phyloP scores from a whole-genome alignment of 1,140 invertebrate species.

The Bombus sibiricus region DNA sequence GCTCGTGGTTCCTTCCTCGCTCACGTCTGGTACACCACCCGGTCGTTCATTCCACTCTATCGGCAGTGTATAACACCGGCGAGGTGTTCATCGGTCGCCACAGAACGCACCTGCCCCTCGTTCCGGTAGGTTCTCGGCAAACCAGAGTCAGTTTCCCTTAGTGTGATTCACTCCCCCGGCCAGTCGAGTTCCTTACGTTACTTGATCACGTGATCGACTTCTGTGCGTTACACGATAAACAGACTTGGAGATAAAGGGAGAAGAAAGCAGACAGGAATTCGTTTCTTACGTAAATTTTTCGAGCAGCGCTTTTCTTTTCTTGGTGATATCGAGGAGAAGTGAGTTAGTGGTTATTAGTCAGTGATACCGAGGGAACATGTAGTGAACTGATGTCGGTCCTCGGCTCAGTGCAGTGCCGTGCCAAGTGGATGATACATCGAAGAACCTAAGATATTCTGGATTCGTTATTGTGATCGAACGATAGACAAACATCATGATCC shows the following conservation, averaged over 20 bases:
- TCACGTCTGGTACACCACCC: not conserved
- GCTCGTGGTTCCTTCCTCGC: constrained; percentile 16
- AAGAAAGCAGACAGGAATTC: not conserved
- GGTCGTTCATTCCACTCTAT: constrained; percentile 25
- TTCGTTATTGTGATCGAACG: not conserved
- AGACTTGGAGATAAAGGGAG: not conserved
- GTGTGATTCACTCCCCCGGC: not conserved
- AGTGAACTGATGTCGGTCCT: constrained; percentile 51
- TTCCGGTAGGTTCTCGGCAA: constrained; percentile 39
- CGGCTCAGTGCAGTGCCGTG: constrained; percentile 63
- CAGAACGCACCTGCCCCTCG: constrained; percentile 64
- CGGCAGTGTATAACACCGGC: constrained; percentile 30
- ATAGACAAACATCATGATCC: constrained; percentile 72
- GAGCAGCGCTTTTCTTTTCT: no score
- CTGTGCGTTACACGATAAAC: not conserved
- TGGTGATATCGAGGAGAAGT: constrained; percentile 2
- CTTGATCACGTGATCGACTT: constrained; percentile 2
- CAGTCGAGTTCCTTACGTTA: not conserved
- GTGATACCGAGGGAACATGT: constrained; percentile 38
- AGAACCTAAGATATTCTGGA: not conserved
- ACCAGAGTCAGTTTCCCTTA: not conserved
- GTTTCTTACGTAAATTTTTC: no score
- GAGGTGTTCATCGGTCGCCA: constrained; percentile 28
- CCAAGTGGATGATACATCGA: constrained; percentile 44
- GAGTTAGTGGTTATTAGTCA: constrained; percentile 46